Conservation (phyloP, 2,113 vertebrate genomes). For the Corydoras maculifer region DNA sequence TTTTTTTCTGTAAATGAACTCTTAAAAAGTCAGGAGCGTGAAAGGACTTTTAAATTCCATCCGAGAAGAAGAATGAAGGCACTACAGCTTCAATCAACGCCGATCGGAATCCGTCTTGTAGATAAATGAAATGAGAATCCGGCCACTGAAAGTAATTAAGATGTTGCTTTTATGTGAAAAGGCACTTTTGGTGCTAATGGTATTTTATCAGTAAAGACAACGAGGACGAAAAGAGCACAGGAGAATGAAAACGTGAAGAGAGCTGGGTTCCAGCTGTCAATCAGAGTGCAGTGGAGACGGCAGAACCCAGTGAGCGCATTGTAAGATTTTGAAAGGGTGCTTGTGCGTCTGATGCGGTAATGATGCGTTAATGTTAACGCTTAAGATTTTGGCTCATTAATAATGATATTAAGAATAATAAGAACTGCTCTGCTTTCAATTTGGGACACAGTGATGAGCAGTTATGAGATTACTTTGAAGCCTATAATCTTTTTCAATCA, state of each 20-base stretch:
- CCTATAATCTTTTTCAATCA: no score
- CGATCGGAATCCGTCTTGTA: conserved; percentile 2
- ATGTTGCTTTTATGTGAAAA: conserved; percentile 8
- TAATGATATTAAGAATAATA: no score
- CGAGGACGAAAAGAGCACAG: background rate
- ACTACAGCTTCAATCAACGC: background rate
- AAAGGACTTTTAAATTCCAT: background rate
- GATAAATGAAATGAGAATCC: background rate
- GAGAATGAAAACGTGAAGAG: background rate
- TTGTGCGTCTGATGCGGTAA: no score
- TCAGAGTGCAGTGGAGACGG: no score
- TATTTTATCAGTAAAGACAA: background rate
- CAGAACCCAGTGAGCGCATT: no score
- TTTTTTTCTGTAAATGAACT: conserved; percentile 24
- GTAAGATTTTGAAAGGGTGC: no score
- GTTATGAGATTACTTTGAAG: no score
- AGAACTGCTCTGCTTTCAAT: no score
- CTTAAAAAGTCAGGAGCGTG: background rate
- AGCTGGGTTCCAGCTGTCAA: background rate
- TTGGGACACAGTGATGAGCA: no score
- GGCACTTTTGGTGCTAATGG: conserved; percentile 19
- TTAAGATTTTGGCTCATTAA: no score
- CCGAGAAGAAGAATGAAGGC: background rate
- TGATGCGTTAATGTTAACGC: no score
- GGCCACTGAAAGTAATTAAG: conserved; percentile 5